Evolutionary conservation across 2,888 invertebrate genomes (phyloP).

Genomic region (Ernsta delagoae): DNA sequence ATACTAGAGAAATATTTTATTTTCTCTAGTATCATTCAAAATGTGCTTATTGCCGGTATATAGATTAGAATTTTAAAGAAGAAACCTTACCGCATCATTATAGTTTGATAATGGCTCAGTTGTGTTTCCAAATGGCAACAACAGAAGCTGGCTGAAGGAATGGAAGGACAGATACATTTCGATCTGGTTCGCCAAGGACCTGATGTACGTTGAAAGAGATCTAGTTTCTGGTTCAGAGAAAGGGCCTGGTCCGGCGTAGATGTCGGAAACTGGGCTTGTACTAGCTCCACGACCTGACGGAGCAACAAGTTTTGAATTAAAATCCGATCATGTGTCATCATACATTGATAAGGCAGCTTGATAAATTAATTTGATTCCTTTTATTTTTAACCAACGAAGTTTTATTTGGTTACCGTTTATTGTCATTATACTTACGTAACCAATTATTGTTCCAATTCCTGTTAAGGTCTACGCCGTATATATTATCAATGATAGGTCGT

Average conservation of each 20-base stretch:
- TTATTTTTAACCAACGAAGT: too few species aligned
- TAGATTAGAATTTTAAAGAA: too few species aligned
- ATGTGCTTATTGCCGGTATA: too few species aligned
- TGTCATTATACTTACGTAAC: conserved; percentile 63
- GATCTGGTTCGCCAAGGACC: conserved; percentile 72
- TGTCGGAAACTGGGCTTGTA: conserved; percentile 83
- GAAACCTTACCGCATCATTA: conserved; percentile 82
- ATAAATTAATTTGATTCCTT: too few species aligned
- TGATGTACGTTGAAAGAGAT: conserved; percentile 82
- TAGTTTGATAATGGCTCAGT: conserved; percentile 83
- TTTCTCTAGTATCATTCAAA: too few species aligned
- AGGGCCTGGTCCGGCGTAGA: conserved; percentile 87
- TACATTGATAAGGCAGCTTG: too few species aligned
- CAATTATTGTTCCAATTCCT: conserved; percentile 91
- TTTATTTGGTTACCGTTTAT: too few species aligned
- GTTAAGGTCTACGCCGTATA: conserved; percentile 89
- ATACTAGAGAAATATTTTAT: too few species aligned
- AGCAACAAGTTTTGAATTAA: conserved; percentile 9
- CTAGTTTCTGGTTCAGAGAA: conserved; percentile 90
- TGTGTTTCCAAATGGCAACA: conserved; percentile 89
- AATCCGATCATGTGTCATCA: too few species aligned
- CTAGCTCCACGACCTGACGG: conserved; percentile 81
- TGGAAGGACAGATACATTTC: conserved; percentile 89
- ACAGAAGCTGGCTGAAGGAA: conserved; percentile 88
- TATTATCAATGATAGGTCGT: conserved; percentile 74